A percentile compares a stretch with the other conserved stretches of the same genome.
Conservation (phyloP, 2,888 invertebrate species). For the Sarcophaga subvicina region DNA sequence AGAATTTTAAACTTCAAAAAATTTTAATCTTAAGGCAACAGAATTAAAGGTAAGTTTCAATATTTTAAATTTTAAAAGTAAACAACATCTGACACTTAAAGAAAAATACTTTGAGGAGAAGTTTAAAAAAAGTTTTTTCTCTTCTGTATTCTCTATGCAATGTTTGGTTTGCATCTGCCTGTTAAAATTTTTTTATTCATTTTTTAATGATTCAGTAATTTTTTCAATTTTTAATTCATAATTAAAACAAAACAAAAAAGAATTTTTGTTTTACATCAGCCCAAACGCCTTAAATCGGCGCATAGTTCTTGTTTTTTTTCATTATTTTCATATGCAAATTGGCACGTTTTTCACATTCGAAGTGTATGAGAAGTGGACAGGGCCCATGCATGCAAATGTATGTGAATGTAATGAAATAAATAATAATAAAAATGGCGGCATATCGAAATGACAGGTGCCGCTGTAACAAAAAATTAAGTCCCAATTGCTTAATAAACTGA, state of each 20-base stretch:
- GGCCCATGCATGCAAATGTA: not conserved
- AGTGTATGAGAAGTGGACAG: not conserved
- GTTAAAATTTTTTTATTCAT: not conserved
- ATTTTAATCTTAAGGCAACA: not conserved
- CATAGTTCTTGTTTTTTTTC: slow-evolving; percentile 1
- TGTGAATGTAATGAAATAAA: slow-evolving; percentile 64
- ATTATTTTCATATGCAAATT: slow-evolving; percentile 42
- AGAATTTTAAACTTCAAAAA: too few relatives aligned
- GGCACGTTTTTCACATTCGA: slow-evolving; percentile 26
- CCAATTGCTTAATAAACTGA: not conserved
- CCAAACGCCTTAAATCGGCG: slow-evolving; percentile 56
- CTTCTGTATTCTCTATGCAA: not conserved
- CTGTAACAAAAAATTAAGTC: slow-evolving; percentile 46
- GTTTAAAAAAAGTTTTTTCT: too few relatives aligned
- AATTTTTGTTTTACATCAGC: not conserved
- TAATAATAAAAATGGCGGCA: slow-evolving; percentile 67
- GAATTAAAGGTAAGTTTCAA: slow-evolving; percentile 50
- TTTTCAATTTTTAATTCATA: not conserved
- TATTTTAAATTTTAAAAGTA: not conserved
- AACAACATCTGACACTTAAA: not conserved
- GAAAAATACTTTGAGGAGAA: too few relatives aligned
- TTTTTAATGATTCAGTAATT: not conserved
- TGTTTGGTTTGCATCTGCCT: not conserved
- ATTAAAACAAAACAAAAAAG: not conserved
- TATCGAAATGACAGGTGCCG: slow-evolving; percentile 77